A percentile compares a stretch with the other conserved stretches of the same genome.
Conservation (phyloP, 2,888 invertebrate genomes). For the Dinocampus coccinellae region DNA sequence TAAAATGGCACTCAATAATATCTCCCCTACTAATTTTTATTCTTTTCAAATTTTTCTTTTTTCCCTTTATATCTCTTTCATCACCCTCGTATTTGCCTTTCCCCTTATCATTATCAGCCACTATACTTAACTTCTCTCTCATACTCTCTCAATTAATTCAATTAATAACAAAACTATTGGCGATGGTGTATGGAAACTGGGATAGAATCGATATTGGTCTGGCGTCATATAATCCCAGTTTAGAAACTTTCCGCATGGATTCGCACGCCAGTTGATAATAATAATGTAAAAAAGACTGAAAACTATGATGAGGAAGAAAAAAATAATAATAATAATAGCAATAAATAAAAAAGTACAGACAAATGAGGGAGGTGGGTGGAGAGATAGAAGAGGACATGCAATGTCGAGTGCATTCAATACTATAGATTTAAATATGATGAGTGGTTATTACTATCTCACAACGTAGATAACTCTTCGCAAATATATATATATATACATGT, state of each 20-base stretch:
- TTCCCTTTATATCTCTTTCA: neutral
- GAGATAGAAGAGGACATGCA: neutral
- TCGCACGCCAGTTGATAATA: slow-evolving; percentile 24
- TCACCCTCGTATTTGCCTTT: neutral
- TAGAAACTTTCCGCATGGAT: slow-evolving; percentile 28
- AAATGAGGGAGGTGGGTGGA: no score
- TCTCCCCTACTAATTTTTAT: no score
- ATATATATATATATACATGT: neutral
- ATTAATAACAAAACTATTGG: slow-evolving; percentile 31
- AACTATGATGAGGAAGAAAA: no score
- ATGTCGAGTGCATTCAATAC: neutral
- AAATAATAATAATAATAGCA: no score
- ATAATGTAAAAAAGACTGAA: slow-evolving; percentile 5
- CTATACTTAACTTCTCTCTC: neutral
- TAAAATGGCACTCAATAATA: neutral
- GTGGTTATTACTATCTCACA: slow-evolving; percentile 6
- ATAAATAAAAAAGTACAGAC: no score
- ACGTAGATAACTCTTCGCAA: neutral
- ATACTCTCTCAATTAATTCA: slow-evolving; percentile 22
- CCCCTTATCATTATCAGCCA: neutral
- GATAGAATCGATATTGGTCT: slow-evolving; percentile 15
- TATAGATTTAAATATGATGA: slow-evolving; percentile 2
- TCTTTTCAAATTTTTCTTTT: neutral
- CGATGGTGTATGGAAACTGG: neutral
- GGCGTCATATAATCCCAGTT: slow-evolving; percentile 20